These are phyloP conservation scores for Ectemnius cavifrons DNA, from an alignment of 2,888 invertebrate species.

Conservation along the genomic window DNA sequence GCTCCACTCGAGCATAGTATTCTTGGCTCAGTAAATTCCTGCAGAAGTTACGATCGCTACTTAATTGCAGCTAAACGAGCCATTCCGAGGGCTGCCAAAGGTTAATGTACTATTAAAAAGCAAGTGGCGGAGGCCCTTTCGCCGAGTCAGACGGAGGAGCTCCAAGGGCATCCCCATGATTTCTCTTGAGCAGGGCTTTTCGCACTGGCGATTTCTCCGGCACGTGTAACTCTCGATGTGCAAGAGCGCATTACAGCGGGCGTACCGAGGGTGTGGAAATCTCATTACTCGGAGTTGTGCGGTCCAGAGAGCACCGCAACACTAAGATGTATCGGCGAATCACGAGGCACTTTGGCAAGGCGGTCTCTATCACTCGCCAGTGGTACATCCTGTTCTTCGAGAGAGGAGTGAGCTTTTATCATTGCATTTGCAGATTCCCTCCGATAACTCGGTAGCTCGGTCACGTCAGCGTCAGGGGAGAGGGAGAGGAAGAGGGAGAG, in stretches of 20 bases:
- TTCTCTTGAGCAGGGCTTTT: neutral
- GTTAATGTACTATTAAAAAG: slow-evolving; percentile 55
- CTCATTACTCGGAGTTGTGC: no score
- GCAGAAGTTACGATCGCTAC: slow-evolving; percentile 52
- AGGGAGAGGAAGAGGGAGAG: neutral
- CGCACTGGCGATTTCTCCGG: no score
- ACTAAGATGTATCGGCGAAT: no score
- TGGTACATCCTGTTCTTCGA: neutral
- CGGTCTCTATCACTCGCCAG: no score
- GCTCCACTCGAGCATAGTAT: neutral
- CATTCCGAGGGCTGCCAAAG: slow-evolving; percentile 47
- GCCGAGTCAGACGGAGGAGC: neutral
- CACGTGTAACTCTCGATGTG: no score
- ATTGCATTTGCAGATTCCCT: no score
- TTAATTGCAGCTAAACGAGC: slow-evolving; percentile 54
- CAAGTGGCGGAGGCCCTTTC: slow-evolving; percentile 25
- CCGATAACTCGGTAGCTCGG: slow-evolving; percentile 3
- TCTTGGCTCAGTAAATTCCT: slow-evolving; percentile 18
- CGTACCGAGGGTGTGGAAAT: no score
- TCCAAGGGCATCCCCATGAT: no score
- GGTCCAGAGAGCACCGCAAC: no score
- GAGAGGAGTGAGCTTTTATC: neutral
- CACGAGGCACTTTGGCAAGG: no score
- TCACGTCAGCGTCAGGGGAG: neutral
- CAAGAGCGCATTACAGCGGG: no score